Base-by-base conservation (phyloP, 2,888 invertebrate genomes). In the Anorthoa munda region DNA sequence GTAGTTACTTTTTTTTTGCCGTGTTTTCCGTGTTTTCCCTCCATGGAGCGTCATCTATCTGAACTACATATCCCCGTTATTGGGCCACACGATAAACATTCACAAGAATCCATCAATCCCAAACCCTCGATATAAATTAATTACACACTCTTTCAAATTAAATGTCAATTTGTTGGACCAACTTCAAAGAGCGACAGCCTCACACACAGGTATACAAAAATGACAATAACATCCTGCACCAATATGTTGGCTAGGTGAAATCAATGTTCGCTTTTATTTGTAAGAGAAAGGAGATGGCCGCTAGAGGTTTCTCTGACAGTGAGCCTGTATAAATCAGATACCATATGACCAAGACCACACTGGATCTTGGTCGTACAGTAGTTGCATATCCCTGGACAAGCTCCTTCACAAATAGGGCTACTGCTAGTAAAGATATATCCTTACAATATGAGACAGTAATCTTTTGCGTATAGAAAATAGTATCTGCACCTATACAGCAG, bases 131-230 rank as follows among this genome's bases (percentile, higher is more conserved):
- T 63, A 39, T n/a, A 75, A 85, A 85, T 85, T 85, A 87, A 86
- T 86, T 85, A 81, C 64, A 23, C 21, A 75, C 71, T 82, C 81
- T 59, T 75, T 56, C 50, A 78, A 77, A 86, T 77, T 81, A 79
- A 83, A 85, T 65, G 75, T 66, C 72, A 58, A 77, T 80, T 77
- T 56, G 66, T 72, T 26, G 59, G 26, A 72, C 81, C 81, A 74
- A 48, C 26, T 4, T 3, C 71, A 82, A 82, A 79, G n/a, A 18
- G 39, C 48, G 82, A 71, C 55, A 68, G 26, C 26, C 26, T 26
- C 26, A 26, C 26, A 26, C 26, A 26, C 26, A 26, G 3, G 26
- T 26, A 26, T 4, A 26, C 26, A 26, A 26, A 4, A 26, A 26
- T 26, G 66, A 55, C 79, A 79, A 76, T 79, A 66, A 53, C 51